Evolutionary conservation across 2,888 invertebrate genomes (phyloP).

Genomic region (Nycteola revayana): DNA sequence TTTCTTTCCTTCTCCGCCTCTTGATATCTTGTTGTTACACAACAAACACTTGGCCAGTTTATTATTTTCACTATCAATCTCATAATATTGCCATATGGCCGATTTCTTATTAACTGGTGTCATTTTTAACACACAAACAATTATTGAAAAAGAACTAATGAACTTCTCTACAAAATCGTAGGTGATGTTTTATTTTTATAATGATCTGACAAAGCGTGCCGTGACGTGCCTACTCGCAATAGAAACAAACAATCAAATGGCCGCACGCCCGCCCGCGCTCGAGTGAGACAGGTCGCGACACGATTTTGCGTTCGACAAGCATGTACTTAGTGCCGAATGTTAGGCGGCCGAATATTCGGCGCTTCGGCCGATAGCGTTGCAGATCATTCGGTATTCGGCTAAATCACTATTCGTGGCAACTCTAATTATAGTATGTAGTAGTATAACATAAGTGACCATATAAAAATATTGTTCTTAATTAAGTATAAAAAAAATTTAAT

Average conservation of each 20-base stretch:
- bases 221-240: too few species aligned
- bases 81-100: conserved; percentile 24
- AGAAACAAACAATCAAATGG: too few species aligned
- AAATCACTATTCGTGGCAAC: conserved; percentile 17
- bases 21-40: conserved; percentile 20
- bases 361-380: conserved; percentile 17
- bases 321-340: background rate
- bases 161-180: conserved; percentile 6
- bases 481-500: too few species aligned
- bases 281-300: too few species aligned
- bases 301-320: too few species aligned
- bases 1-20: conserved; percentile 20
- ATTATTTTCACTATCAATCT: conserved; percentile 26
- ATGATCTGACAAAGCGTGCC: too few species aligned
- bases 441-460: too few species aligned
- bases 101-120: conserved; percentile 8
- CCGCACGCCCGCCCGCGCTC: too few species aligned
- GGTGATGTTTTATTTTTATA: too few species aligned
- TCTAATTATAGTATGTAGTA: too few species aligned
- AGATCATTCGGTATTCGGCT: conserved; percentile 21
- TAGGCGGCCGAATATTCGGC: conserved; percentile 13
- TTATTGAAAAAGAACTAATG: conserved; percentile 11
- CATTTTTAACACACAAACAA: conserved; percentile 13
- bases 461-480: too few species aligned
- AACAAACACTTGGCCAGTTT: conserved; percentile 21